Percentiles rank a stretch among this genome's conserved stretches.
Evolutionary conservation across 2,113 vertebrate species (phyloP).

Genomic region (Dolichotis patagonum): DNA sequence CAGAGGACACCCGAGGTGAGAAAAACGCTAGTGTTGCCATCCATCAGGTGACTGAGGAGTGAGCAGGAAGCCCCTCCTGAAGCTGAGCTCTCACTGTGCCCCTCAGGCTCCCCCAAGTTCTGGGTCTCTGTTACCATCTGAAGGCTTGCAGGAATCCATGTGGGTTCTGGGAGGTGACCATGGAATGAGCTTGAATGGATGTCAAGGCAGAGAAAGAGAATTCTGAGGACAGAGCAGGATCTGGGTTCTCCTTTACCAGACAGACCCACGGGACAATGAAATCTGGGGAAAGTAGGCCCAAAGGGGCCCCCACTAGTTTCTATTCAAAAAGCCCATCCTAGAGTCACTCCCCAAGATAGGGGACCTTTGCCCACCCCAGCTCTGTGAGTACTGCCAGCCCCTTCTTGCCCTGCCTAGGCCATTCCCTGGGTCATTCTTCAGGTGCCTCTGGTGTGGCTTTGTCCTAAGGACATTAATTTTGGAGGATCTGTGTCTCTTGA

Average conservation of each 20-base stretch:
- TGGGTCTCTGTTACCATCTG: too few species aligned
- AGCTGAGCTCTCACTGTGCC: too few species aligned
- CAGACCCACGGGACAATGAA: not conserved
- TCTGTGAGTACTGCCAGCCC: too few species aligned
- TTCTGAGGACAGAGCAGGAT: not conserved
- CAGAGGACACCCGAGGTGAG: not conserved
- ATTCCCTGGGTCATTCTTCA: too few species aligned
- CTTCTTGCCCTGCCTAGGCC: too few species aligned
- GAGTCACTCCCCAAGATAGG: not conserved
- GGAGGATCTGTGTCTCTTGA: too few species aligned
- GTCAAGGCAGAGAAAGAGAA: not conserved
- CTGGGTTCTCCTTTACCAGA: not conserved
- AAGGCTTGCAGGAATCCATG: too few species aligned
- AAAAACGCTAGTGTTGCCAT: not conserved
- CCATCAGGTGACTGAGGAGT: too few species aligned
- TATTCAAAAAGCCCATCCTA: not conserved
- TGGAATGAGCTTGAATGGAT: not conserved
- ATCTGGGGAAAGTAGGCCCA: not conserved
- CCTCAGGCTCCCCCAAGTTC: not conserved
- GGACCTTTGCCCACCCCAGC: too few species aligned
- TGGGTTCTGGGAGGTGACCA: not conserved
- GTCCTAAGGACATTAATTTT: too few species aligned
- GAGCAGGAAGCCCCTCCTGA: not conserved
- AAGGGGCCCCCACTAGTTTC: not conserved
- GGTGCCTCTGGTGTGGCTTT: too few species aligned